Conservation (phyloP, 2,888 invertebrate genomes). For the Clunio marinus region DNA sequence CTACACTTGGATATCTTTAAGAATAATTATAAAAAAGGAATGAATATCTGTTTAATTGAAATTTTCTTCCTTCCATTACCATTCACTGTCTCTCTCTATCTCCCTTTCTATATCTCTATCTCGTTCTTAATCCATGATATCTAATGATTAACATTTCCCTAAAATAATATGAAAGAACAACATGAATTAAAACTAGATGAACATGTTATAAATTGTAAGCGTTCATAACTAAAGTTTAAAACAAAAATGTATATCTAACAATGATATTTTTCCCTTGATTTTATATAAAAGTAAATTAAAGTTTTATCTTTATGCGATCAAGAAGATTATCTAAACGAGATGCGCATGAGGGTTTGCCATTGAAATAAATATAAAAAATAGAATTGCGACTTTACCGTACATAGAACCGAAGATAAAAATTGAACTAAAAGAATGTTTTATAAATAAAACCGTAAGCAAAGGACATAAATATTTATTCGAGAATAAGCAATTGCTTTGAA, state of each 20-base stretch:
- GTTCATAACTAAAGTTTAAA: conserved; percentile 13
- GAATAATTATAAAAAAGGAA: conserved; percentile 39
- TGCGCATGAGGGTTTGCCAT: too few relatives aligned
- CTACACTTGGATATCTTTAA: conserved; percentile 89
- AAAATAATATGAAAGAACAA: not conserved
- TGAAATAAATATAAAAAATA: too few relatives aligned
- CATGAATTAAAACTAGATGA: not conserved
- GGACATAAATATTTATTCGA: too few relatives aligned
- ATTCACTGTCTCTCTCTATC: not conserved
- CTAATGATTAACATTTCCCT: not conserved
- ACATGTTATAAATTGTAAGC: conserved; percentile 6
- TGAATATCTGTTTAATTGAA: conserved; percentile 40
- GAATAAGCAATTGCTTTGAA: too few relatives aligned
- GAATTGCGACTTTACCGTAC: too few relatives aligned
- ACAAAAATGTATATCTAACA: not conserved
- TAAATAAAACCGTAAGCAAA: too few relatives aligned
- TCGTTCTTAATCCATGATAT: not conserved
- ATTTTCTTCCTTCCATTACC: not conserved
- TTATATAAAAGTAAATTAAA: too few relatives aligned
- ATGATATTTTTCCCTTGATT: not conserved
- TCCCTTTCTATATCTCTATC: too few relatives aligned
- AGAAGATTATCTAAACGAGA: too few relatives aligned
- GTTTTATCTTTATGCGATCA: too few relatives aligned
- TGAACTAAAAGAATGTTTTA: too few relatives aligned
- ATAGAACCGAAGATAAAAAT: too few relatives aligned